A percentile compares a stretch with the other conserved stretches of the same genome.
Conservation (phyloP, 2,888 invertebrate genomes). For the Parnassius glacialis region DNA sequence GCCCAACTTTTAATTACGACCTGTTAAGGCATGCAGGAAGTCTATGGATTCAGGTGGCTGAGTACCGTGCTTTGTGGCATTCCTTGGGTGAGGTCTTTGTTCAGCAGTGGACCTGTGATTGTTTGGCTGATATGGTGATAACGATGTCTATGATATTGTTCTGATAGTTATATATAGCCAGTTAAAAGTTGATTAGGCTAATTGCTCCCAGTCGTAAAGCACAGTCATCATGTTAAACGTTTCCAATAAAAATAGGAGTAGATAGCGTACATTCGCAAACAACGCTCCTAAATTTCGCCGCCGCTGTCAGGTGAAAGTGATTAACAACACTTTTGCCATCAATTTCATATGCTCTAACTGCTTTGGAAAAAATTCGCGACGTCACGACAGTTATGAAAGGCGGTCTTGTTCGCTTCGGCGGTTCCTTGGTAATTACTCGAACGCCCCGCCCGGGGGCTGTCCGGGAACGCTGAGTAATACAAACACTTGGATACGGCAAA, state of each 20-base stretch:
- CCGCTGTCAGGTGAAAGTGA: conserved; percentile 24
- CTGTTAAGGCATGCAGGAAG: too few relatives aligned
- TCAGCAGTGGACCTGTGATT: too few relatives aligned
- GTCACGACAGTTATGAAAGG: conserved; percentile 44
- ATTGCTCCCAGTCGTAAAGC: background rate
- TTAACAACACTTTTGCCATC: conserved; percentile 24
- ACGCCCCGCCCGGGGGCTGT: conserved; percentile 31
- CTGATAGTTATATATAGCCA: too few relatives aligned
- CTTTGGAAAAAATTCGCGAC: conserved; percentile 21
- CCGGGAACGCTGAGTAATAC: conserved; percentile 2
- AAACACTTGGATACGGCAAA: conserved; percentile 8
- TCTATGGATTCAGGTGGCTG: too few relatives aligned
- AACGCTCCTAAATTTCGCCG: conserved; percentile 6
- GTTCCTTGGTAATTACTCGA: conserved; percentile 53
- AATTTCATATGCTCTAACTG: conserved; percentile 23
- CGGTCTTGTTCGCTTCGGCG: conserved; percentile 39
- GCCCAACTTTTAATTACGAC: too few relatives aligned
- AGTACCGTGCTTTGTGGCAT: too few relatives aligned
- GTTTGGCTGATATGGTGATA: too few relatives aligned
- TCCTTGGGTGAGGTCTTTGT: too few relatives aligned
- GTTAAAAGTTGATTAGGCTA: too few relatives aligned
- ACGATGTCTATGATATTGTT: too few relatives aligned
- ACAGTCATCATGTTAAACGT: conserved; percentile 5
- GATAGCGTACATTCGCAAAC: conserved; percentile 8
- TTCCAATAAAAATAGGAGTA: background rate